Conservation (phyloP, 2,113 vertebrate species). For the Salvelinus sp. region DNA sequence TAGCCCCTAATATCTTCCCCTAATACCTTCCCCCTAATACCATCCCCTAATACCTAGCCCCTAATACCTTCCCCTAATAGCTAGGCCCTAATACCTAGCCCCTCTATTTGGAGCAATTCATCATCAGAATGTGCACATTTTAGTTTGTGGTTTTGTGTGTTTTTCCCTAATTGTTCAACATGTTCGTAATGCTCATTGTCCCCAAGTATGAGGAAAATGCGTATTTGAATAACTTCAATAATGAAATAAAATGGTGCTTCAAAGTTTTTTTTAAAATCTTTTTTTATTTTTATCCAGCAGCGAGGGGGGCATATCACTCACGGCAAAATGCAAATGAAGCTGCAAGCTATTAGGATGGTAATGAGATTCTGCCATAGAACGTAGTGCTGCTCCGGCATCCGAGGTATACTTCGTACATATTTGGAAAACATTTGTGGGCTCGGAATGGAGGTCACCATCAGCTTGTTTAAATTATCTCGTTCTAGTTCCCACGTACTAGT, state of each 20-base stretch:
- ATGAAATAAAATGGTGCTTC: conserved; percentile 71
- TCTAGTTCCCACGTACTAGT: conserved; percentile 25
- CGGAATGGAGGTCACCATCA: conserved; percentile 51
- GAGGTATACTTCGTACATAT: conserved; percentile 60
- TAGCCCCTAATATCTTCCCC: no score
- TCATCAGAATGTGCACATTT: conserved; percentile 64
- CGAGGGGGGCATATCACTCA: conserved; percentile 69
- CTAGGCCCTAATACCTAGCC: no score
- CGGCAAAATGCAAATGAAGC: conserved; percentile 82
- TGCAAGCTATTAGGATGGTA: conserved; percentile 84
- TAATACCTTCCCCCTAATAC: no score
- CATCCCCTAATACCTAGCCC: no score
- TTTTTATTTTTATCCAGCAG: conserved; percentile 62
- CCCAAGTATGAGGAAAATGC: conserved; percentile 53
- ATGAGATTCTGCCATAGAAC: conserved; percentile 77
- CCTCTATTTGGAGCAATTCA: conserved; percentile 57
- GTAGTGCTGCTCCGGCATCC: no score
- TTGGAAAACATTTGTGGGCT: conserved; percentile 75
- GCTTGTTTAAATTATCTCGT: conserved; percentile 40
- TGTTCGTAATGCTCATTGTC: conserved; percentile 63
- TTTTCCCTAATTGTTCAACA: conserved; percentile 66
- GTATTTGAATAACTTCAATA: conserved; percentile 77
- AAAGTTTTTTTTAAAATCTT: conserved; percentile 62
- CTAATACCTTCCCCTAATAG: no score
- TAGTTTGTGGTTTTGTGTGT: conserved; percentile 66